Base-by-base conservation (phyloP, 2,888 invertebrate genomes). In the Harpalus rubripes region DNA sequence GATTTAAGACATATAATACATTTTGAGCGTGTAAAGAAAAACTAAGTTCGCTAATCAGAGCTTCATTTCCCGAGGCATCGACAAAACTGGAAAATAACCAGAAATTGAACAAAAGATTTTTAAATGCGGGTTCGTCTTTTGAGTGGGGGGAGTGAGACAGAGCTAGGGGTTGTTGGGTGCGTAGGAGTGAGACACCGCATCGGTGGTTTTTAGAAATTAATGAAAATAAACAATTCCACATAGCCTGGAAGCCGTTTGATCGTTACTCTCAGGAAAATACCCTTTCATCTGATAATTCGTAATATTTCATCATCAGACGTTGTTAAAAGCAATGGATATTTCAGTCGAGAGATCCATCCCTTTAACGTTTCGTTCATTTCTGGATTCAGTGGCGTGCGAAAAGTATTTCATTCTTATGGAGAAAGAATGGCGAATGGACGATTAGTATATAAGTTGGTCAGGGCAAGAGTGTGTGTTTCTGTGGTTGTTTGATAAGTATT, bases 211-310 rank as follows among this genome's bases (percentile, higher is more conserved):
- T 84, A 84, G 84, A 84, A 84, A 84, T 84, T 84, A 84, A 84
- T 84, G 84, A 84, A 84, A 84, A 84, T 84, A 84, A 84, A 84
- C 84, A 84, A 84, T 84, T 84, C 84, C 78, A 84, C 84, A 84
- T 84, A 84, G 84, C 84, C 84, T 76, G 63, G 76, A 56, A 78
- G 84, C 65, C 78, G 84, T 84, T 84, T 84, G 84, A 84, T 84
- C 84, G 84, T 84, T 84, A 78, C 84, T 76, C 76, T 84, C 84
- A 76, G 84, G 78, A 78, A 84, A 84, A 84, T 84, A 84, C 76
- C 84, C 84, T 84, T 84, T 84, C 84, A 84, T 84, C 84, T 84
- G 84, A 84, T 84, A 84, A 84, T 84, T 84, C 84, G 84, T 84
- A 84, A 84, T 84, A 84, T 84, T 84, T 84, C 84, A 84, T 84